These are phyloP conservation scores for Kryptopterus vitreolus DNA, from an alignment of 2,797 vertebrate genomes.

Conservation along the genomic window DNA sequence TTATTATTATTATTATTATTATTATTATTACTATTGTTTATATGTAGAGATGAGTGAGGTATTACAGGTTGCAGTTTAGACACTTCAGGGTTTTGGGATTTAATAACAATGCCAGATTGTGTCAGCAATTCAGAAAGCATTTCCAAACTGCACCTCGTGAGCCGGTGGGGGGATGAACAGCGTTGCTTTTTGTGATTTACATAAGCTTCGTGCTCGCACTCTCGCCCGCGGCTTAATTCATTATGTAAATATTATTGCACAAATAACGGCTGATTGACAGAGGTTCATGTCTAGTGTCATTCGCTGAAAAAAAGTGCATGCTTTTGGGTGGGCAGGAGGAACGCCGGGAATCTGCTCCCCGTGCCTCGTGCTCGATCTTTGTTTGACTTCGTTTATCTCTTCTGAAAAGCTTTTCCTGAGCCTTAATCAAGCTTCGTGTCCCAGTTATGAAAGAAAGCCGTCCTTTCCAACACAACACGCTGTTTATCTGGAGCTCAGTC, in stretches of 20 bases:
- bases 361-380: slow-evolving; percentile 60
- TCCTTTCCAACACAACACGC: slow-evolving; percentile 38
- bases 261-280: slow-evolving; percentile 55
- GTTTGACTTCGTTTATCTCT: slow-evolving; percentile 67
- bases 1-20: too few species aligned
- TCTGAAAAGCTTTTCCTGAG: slow-evolving; percentile 68
- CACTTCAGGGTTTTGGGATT: neutral
- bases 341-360: slow-evolving; percentile 41
- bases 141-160: slow-evolving; percentile 20
- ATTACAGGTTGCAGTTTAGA: too few species aligned
- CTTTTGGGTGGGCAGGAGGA: neutral
- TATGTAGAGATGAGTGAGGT: neutral
- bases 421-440: slow-evolving; percentile 66
- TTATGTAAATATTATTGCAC: slow-evolving; percentile 54
- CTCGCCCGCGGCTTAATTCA: slow-evolving; percentile 28
- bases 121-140: slow-evolving; percentile 3
- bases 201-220: slow-evolving; percentile 30
- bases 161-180: slow-evolving; percentile 35
- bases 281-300: slow-evolving; percentile 58
- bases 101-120: neutral
- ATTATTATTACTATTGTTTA: too few species aligned
- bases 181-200: slow-evolving; percentile 39
- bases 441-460: slow-evolving; percentile 59
- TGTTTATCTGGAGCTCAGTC: slow-evolving; percentile 55
- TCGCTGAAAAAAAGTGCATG: slow-evolving; percentile 55